Evolutionary conservation across 1,140 invertebrate genomes (phyloP), one percentile per base, ranked within the genome.

Genomic region (Drosophila leontia): DNA sequence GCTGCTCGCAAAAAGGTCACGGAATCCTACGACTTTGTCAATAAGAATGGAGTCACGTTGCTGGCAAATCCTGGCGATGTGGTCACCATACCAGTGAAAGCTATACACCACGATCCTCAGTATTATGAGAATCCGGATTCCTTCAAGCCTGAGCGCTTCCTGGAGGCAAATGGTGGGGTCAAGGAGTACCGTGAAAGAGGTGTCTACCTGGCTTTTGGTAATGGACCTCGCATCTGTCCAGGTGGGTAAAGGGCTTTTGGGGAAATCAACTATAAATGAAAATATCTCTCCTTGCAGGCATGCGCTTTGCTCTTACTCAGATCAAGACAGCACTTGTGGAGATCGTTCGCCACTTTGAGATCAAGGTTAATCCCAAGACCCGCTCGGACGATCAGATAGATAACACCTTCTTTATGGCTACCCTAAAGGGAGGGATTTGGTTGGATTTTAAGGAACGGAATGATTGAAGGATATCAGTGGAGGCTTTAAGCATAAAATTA

Each of bases 111-210:
- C 11, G 95, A 97, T 83, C 93, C 94, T 2, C 83, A 94, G 44
- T 94, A 95, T 76, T 98, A 95, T 75, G 84, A 82, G 15, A 87
- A 96, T 35, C 95, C 96, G 0, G 93, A 95, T 8, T 72, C 82
- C 13, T 96, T 95, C 79, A 93, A 94, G 77, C 96, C 96, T 0
- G 95, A 96, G 57, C 92, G 96, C 58, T 96, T 96, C 82, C 80
- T 88, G 92, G 70, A 82, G 8, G 29, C 11, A 3, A 82, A 82
- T 26, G 86, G 86, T 2, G 86, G 83, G 0, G 91, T 93, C 23
- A 92, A 92, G n/a, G 71, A 79, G 8, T 86, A 93, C 48, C 85
- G 93, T 41, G 74, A 92, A 19, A 88, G 87, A 7, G 93, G 91
- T 23, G 91, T 92, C 0, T 95, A 45, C 2, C 96, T 96, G 88